Percentiles rank a stretch among this genome's conserved stretches.
phyloP scores from a whole-genome alignment of 2,888 invertebrate species.

The Rhamphomyia laevipes region DNA sequence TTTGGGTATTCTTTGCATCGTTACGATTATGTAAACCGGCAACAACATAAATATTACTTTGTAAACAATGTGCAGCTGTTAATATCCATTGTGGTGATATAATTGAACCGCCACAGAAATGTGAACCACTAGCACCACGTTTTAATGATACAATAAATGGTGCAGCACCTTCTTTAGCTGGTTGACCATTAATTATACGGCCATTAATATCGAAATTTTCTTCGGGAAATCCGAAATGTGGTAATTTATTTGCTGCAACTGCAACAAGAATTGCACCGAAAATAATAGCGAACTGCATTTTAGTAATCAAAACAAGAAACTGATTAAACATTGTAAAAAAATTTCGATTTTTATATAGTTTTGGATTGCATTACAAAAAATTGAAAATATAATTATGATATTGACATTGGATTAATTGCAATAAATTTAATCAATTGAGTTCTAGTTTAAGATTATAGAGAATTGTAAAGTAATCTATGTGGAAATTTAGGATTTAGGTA shows the following conservation, averaged over 20 bases:
- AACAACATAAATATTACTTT: constrained; percentile 27
- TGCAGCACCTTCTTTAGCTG: constrained; percentile 31
- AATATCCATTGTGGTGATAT: constrained; percentile 26
- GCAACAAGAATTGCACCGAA: not conserved
- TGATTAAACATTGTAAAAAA: not conserved
- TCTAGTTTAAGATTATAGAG: too few species aligned
- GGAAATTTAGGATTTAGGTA: too few species aligned
- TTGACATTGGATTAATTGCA: too few species aligned
- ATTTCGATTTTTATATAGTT: too few species aligned
- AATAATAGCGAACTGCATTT: not conserved
- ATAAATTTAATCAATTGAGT: too few species aligned
- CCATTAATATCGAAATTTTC: constrained; percentile 11
- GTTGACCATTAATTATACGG: constrained; percentile 29
- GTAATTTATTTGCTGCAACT: not conserved
- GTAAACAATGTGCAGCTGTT: constrained; percentile 35
- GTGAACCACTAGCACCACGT: constrained; percentile 14
- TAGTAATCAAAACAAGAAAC: not conserved
- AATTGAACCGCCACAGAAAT: constrained; percentile 37
- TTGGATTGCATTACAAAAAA: too few species aligned
- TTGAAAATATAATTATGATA: too few species aligned
- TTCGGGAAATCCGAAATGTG: not conserved
- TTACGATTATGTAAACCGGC: constrained; percentile 33
- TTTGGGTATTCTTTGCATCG: constrained; percentile 19
- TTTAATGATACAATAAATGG: constrained; percentile 37
- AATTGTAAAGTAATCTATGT: too few species aligned